These are phyloP conservation scores for Geopemphigus sp. DNA, from an alignment of 1,140 invertebrate genomes.

Conservation along the genomic window DNA sequence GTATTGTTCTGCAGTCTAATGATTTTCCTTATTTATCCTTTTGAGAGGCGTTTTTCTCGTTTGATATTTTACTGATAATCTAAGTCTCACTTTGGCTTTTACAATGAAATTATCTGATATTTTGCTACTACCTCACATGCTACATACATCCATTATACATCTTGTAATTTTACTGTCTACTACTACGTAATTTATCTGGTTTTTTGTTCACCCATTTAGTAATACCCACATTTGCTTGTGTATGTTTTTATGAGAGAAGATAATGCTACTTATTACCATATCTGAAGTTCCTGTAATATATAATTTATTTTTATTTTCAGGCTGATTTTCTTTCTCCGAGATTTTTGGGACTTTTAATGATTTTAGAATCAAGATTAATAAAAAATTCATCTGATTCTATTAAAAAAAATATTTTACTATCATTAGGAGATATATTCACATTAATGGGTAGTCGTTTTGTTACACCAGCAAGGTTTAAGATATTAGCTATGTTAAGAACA, in stretches of 20 bases:
- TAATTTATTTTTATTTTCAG: slow-evolving; percentile 23
- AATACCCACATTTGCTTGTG: too few species aligned
- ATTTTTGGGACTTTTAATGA: slow-evolving; percentile 51
- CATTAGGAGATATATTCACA: slow-evolving; percentile 51
- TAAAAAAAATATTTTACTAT: slow-evolving; percentile 51
- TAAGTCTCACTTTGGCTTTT: background rate
- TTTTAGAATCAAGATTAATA: slow-evolving; percentile 51
- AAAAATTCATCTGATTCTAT: slow-evolving; percentile 47
- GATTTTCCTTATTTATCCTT: background rate
- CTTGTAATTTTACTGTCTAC: background rate
- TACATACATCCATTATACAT: background rate
- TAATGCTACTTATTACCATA: too few species aligned
- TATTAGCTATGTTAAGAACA: slow-evolving; percentile 51
- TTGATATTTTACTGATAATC: background rate
- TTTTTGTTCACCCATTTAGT: too few species aligned
- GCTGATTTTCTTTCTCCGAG: slow-evolving; percentile 50
- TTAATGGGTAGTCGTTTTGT: slow-evolving; percentile 52
- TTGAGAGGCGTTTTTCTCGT: background rate
- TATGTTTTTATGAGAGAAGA: too few species aligned
- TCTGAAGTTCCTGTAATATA: background rate
- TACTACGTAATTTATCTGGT: too few species aligned
- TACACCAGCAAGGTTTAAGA: slow-evolving; percentile 52
- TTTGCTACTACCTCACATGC: background rate
- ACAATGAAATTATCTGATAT: background rate
- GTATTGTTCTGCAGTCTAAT: too few species aligned